phyloP scores from a whole-genome alignment of 2,113 vertebrate genomes.

The Aptenodytes patagonicus region DNA sequence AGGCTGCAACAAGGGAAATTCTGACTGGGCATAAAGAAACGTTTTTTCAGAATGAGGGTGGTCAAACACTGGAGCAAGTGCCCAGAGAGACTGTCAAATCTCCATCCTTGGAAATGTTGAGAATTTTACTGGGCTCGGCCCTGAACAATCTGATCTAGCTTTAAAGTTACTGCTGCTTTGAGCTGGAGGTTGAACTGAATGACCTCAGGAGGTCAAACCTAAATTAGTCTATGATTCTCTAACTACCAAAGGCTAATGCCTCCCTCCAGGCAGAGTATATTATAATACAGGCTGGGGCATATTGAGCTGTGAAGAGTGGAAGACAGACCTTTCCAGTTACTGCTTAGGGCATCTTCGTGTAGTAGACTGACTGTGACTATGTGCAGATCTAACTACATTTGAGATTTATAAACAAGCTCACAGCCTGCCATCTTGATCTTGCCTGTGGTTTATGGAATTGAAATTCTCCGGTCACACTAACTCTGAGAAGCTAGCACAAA shows the following conservation, averaged over 20 bases:
- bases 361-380: neutral
- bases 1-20: neutral
- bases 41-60: neutral
- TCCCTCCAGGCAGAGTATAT: neutral
- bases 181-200: neutral
- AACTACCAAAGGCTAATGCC: neutral
- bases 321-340: neutral
- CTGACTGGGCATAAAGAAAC: neutral
- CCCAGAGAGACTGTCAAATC: neutral
- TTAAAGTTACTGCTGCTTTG: neutral
- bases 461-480: neutral
- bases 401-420: neutral
- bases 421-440: neutral
- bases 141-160: neutral
- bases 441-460: neutral
- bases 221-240: neutral
- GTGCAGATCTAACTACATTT: neutral
- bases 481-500: neutral
- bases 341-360: neutral
- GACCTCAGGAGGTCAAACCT: neutral
- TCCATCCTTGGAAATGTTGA: neutral
- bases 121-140: neutral
- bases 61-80: neutral
- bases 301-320: neutral
- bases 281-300: neutral